Base-by-base conservation (phyloP, 2,113 vertebrate species). In the Heterochromis multidens region DNA sequence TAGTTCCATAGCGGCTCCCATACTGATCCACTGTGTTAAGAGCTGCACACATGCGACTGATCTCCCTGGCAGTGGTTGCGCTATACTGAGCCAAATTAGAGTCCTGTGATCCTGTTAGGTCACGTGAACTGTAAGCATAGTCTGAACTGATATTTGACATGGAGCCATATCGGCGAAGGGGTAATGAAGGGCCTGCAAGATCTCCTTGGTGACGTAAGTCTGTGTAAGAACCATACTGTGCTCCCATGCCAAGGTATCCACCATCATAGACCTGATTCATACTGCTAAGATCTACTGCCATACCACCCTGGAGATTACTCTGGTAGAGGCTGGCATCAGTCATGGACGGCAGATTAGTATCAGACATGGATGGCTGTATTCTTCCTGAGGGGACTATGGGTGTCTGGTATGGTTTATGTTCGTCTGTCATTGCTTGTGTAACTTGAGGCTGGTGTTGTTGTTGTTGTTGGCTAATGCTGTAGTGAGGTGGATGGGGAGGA, bases 31-130 rank as follows among this genome's bases (percentile, higher is more conserved):
- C 98, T 82, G 98, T 97, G 92, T 98, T 99, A 81, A 99, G 97
- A 88, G 98, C 98, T 1, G 99, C 98, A 33, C 98, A 99, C 99
- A 99, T 99, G 25, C 98, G 97, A 93, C 97, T 99, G 87, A 99
- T 99, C 93, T 99, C 98, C 1, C 98, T 97, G 0, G 98, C 99
- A 0, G 99, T 99, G 40, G 99, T 99, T 82, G 99, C 98, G 77
- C 99, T 99, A 89, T 99, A 99, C 80, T 99, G 98, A 82, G 98
- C 98, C 91, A 99, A 95, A 93, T 97, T 99, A 83, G 98, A 96
- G 84, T 99, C 98, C 84, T 97, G 98, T 90, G 97, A 96, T 86
- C 93, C 96, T 59, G 96, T 89, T 63, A 95, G 90, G 12, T 98
- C 97, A 62, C 95, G 96, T n/a, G 96, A 93, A 2, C 96, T 95